Base-by-base conservation (phyloP, 2,888 invertebrate species). In the Gastracanthus pulcherrimus region DNA sequence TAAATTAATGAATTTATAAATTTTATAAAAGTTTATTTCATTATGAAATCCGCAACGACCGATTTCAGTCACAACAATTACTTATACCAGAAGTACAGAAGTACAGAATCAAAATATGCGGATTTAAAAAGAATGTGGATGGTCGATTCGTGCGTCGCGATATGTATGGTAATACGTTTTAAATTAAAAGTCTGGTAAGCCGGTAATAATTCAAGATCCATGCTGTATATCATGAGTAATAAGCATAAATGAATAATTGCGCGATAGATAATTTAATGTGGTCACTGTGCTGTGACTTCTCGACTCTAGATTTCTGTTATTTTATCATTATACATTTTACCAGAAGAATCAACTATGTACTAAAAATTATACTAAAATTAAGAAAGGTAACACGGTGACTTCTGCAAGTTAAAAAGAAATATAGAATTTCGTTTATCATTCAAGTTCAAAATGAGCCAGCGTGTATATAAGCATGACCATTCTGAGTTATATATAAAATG, bases 161-260 rank as follows among this genome's bases (percentile, higher is more conserved):
- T 90, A 89, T 88, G 86, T 87, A 89, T 90, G 89, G 88, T 89
- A 89, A 90, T 90, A 87, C 85, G 87, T 88, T 87, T 82, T 87
- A 87, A 89, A 89, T 89, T 89, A 88, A 89, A 90, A 89, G 86
- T 87, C 86, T 86, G 87, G 86, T 88, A 90, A 89, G 88, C 89
- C 88, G 87, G 89, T 88, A 90, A 90, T 90, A 89, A 90, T 90
- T 90, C 89, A 90, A 88, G 89, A 89, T 90, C 89, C 88, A 85
- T 86, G 87, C 71, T 75, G 88, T 90, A 87, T 89, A 90, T 90
- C 89, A 89, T 88, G 85, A 85, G 87, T 89, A 90, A 90, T 90
- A 90, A 90, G 90, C 90, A 90, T 90, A 90, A 90, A 90, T 90
- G 90, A 90, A 90, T 90, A 90, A 90, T 88, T 89, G 89, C 87